Conservation (phyloP, 2,888 invertebrate genomes). For the Disparrhopalites patrizii region DNA sequence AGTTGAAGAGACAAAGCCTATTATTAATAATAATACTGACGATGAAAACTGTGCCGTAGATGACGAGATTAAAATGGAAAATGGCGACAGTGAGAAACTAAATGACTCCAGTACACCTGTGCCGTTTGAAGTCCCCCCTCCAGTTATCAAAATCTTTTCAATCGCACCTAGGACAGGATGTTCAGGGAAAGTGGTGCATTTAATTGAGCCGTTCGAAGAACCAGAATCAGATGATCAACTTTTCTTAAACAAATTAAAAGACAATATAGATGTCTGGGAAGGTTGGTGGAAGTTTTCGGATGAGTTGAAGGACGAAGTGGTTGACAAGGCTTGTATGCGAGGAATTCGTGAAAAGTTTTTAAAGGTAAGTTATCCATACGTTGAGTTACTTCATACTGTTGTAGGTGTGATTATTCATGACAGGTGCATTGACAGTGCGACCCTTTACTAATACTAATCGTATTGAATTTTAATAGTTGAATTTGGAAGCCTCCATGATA, state of each 20-base stretch:
- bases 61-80: not conserved
- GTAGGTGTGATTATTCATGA: too few species aligned
- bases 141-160: constrained; percentile 44
- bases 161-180: constrained; percentile 36
- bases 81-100: not conserved
- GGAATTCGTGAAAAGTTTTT: constrained; percentile 38
- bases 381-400: too few species aligned
- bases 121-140: constrained; percentile 36
- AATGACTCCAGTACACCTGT: not conserved
- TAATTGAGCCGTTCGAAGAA: constrained; percentile 23
- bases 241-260: constrained; percentile 31
- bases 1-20: not conserved
- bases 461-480: too few species aligned
- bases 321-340: constrained; percentile 28
- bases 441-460: too few species aligned
- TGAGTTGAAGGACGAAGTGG: constrained; percentile 23
- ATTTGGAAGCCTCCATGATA: constrained; percentile 15
- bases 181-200: constrained; percentile 33
- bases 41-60: not conserved
- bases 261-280: constrained; percentile 27
- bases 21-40: not conserved
- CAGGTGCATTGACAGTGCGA: too few species aligned
- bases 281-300: constrained; percentile 31
- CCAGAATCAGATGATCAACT: constrained; percentile 39
- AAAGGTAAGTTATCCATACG: constrained; percentile 24